Evolutionary conservation across 2,113 vertebrate genomes (phyloP).

Genomic region (Anarrhichthys ocellatus): DNA sequence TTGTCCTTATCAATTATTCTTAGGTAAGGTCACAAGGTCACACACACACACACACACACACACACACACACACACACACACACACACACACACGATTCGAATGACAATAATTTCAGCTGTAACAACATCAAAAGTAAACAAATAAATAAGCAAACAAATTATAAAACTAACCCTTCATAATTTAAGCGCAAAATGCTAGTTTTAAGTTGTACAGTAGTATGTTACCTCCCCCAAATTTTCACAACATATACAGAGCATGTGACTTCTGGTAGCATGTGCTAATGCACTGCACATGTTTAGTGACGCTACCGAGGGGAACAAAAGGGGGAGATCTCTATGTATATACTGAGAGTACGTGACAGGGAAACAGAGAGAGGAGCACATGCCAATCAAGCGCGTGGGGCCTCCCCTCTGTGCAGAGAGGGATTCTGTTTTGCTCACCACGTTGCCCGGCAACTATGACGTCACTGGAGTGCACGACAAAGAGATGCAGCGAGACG

Average conservation of each 20-base stretch:
- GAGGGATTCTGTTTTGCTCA: constrained; percentile 85
- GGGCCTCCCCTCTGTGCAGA: constrained; percentile 74
- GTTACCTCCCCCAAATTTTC: not conserved
- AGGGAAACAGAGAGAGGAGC: constrained; percentile 13
- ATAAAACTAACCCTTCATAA: too few relatives aligned
- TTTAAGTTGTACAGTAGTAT: not conserved
- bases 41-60: too few relatives aligned
- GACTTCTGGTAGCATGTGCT: constrained; percentile 12
- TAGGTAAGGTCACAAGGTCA: too few relatives aligned
- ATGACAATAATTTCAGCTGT: too few relatives aligned
- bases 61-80: too few relatives aligned
- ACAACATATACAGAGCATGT: not conserved
- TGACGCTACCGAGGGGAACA: constrained; percentile 19
- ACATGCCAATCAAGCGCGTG: constrained; percentile 57
- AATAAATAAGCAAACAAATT: too few relatives aligned
- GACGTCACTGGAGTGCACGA: constrained; percentile 74
- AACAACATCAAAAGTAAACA: too few relatives aligned
- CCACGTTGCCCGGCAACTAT: constrained; percentile 81
- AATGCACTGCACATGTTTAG: constrained; percentile 33
- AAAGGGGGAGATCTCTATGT: constrained; percentile 29
- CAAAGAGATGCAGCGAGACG: constrained; percentile 55
- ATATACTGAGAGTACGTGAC: constrained; percentile 4
- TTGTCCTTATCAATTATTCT: too few relatives aligned
- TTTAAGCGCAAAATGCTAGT: too few relatives aligned
- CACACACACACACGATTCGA: too few relatives aligned